Conservation (phyloP, 2,797 vertebrate species). For the Rhinoraja longicauda region DNA sequence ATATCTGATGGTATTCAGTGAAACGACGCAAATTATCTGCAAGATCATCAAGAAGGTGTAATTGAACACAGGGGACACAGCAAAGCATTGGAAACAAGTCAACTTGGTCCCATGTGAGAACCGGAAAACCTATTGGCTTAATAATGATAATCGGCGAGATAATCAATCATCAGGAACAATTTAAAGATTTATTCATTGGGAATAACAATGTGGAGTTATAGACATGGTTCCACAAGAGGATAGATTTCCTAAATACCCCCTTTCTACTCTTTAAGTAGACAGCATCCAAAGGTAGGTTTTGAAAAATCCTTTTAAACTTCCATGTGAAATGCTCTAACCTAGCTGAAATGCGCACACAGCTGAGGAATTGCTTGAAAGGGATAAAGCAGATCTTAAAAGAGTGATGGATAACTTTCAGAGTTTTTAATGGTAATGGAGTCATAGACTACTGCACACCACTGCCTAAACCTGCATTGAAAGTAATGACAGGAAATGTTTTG, state of each 20-base stretch:
- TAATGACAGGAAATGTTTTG: no score
- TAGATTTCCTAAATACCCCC: background rate
- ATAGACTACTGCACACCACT: background rate
- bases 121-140: background rate
- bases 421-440: background rate
- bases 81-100: background rate
- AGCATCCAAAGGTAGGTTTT: background rate
- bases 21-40: background rate
- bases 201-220: background rate
- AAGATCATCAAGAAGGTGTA: background rate
- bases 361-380: background rate
- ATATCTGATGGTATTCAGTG: background rate
- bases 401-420: background rate
- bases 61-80: background rate
- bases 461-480: no score
- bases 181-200: background rate
- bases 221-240: background rate
- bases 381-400: background rate
- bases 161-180: background rate
- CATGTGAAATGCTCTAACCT: background rate
- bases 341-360: background rate
- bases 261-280: background rate
- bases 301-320: background rate
- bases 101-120: background rate
- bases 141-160: background rate